phyloP scores from a whole-genome alignment of 64 coral and sea anemone species.

The Exaiptasia diaphana region DNA sequence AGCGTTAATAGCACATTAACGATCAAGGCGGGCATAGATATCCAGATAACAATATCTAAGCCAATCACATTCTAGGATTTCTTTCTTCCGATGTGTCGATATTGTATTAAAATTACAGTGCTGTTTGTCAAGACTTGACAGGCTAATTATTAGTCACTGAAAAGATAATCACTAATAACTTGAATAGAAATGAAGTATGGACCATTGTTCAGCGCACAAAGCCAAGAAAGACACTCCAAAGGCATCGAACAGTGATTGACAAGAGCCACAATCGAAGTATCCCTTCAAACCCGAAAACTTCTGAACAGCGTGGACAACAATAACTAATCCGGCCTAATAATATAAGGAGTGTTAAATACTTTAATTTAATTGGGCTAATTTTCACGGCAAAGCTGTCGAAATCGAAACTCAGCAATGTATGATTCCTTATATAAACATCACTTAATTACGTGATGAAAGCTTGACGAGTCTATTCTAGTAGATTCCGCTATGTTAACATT shows the following conservation, averaged over 20 bases:
- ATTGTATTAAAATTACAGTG: constrained; percentile 86
- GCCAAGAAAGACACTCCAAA: constrained; percentile 1
- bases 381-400: too few species aligned
- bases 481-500: too few species aligned
- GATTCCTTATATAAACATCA: too few species aligned
- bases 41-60: constrained; percentile 51
- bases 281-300: too few species aligned
- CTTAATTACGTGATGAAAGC: too few species aligned
- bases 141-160: constrained; percentile 71
- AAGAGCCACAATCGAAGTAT: too few species aligned
- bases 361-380: neutral
- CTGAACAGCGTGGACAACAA: neutral
- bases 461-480: too few species aligned
- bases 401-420: too few species aligned
- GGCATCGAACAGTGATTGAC: constrained; percentile 2
- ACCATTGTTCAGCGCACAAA: constrained; percentile 2
- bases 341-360: neutral
- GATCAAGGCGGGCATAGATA: constrained; percentile 75
- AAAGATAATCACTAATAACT: constrained; percentile 63
- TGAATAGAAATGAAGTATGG: constrained; percentile 6
- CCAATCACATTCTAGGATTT: constrained; percentile 60
- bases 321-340: neutral
- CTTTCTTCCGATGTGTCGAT: constrained; percentile 72
- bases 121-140: constrained; percentile 76
- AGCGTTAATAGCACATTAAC: constrained; percentile 79